Evolutionary conservation across 2,888 invertebrate genomes (phyloP).

Genomic region (Pheosia gnoma): DNA sequence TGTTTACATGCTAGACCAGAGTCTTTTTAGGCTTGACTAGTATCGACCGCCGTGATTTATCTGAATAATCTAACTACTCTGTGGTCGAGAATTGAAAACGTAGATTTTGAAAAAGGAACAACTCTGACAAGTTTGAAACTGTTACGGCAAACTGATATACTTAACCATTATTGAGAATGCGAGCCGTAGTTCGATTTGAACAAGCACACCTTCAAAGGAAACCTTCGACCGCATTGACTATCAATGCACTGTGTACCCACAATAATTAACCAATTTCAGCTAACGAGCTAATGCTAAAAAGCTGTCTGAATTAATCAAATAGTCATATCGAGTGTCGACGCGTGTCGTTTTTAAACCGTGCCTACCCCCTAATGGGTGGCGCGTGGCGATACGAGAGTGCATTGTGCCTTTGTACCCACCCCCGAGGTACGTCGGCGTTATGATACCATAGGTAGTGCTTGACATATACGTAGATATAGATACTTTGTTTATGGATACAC

Average conservation of each 20-base stretch:
- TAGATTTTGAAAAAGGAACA: no score
- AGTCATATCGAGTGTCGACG: conserved; percentile 72
- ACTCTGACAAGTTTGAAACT: no score
- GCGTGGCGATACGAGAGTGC: conserved; percentile 66
- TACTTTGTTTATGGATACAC: conserved; percentile 1
- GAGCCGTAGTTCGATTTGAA: no score
- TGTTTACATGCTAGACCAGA: no score
- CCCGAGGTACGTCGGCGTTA: conserved; percentile 32
- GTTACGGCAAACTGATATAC: no score
- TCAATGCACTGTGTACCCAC: conserved; percentile 26
- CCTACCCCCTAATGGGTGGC: conserved; percentile 64
- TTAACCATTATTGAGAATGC: no score
- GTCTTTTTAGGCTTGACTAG: no score
- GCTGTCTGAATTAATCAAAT: conserved; percentile 73
- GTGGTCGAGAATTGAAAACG: no score
- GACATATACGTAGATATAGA: not conserved
- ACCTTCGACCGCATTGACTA: no score
- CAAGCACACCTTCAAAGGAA: no score
- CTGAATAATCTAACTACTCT: no score
- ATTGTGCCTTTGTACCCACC: conserved; percentile 49
- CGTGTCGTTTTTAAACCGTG: conserved; percentile 63
- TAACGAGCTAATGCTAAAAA: conserved; percentile 64
- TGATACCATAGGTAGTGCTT: conserved; percentile 23
- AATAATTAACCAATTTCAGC: conserved; percentile 42
- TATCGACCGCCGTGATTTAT: no score